A percentile compares a stretch with the other conserved stretches of the same genome.
phyloP scores from a whole-genome alignment of 2,113 vertebrate species.

The Ovis canadensis region DNA sequence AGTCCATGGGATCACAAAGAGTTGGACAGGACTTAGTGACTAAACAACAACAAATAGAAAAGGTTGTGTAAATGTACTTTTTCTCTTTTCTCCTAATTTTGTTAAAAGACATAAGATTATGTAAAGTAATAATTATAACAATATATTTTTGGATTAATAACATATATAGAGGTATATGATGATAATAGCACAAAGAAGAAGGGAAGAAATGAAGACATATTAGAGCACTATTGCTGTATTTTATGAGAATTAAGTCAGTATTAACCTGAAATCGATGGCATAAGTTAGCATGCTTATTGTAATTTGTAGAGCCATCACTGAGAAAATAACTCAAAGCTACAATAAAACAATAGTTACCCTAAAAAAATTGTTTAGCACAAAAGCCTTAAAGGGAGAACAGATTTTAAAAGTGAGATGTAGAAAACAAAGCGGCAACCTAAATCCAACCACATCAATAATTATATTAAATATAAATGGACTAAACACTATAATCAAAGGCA shows the following conservation, averaged over 20 bases:
- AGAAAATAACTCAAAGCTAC: neutral
- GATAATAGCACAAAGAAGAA: neutral
- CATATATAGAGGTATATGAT: neutral
- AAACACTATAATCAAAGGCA: neutral
- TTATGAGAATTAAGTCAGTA: neutral
- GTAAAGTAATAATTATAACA: neutral
- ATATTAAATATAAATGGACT: neutral
- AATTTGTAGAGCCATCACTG: neutral
- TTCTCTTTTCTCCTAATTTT: neutral
- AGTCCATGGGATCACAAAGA: neutral
- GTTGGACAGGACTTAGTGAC: neutral
- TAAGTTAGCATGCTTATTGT: neutral
- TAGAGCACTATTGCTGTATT: neutral
- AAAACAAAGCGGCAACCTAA: neutral
- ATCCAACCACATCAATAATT: neutral
- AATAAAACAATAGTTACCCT: neutral
- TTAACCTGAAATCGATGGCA: neutral
- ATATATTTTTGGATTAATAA: neutral
- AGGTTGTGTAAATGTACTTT: neutral
- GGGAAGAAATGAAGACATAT: neutral
- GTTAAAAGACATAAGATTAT: neutral
- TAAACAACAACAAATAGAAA: neutral
- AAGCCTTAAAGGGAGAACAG: neutral
- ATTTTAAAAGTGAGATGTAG: neutral
- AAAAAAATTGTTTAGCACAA: neutral